Evolutionary conservation across 2,113 vertebrate species (phyloP).

Genomic region (Sciurus niger): DNA sequence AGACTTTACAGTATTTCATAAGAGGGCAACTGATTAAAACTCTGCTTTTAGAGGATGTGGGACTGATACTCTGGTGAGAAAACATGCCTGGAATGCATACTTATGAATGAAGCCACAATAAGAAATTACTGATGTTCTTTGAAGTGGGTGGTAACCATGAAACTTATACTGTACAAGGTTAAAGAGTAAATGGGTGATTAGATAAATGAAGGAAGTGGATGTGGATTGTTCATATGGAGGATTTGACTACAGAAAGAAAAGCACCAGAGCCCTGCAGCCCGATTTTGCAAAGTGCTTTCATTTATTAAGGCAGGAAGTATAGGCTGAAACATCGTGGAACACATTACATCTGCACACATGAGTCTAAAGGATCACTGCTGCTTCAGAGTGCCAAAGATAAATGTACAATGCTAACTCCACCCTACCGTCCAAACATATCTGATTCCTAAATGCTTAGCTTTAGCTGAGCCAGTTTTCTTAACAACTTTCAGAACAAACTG

Average conservation of each 20-base stretch:
- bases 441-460: constrained; percentile 64
- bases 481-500: constrained; percentile 75
- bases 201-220: neutral
- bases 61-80: neutral
- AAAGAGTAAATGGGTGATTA: neutral
- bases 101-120: neutral
- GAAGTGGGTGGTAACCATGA: neutral
- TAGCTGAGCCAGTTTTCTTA: constrained; percentile 67
- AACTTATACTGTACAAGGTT: neutral
- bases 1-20: neutral
- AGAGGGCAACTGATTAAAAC: neutral
- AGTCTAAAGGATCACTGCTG: constrained; percentile 38
- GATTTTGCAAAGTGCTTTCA: constrained; percentile 38
- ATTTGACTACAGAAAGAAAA: neutral
- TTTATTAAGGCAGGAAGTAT: constrained; percentile 31
- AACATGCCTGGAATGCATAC: neutral
- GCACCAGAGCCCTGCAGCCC: neutral
- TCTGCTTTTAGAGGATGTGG: neutral
- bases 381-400: constrained; percentile 54
- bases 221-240: neutral
- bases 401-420: constrained; percentile 42
- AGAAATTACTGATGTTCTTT: neutral
- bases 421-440: constrained; percentile 46
- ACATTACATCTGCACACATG: constrained; percentile 30
- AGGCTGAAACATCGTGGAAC: constrained; percentile 28